Percentiles rank a stretch among this genome's conserved stretches.
Evolutionary conservation across 2,797 vertebrate species (phyloP).

Genomic region (Triplophysa yarkandensis): DNA sequence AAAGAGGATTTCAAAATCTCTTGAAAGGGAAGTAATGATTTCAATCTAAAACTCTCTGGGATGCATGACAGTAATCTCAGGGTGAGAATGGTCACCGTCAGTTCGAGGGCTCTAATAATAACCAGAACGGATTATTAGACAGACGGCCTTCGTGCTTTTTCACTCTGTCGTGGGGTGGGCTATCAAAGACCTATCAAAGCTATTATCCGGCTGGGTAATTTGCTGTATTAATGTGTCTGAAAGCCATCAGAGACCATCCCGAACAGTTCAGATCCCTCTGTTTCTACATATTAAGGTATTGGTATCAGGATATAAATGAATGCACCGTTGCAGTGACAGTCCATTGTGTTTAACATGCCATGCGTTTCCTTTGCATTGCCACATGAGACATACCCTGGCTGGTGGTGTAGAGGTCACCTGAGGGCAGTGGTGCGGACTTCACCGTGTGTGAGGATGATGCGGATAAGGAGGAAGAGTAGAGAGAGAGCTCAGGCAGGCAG

Average conservation of each 20-base stretch:
- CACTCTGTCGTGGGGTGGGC: conserved; percentile 19
- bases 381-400: conserved; percentile 85
- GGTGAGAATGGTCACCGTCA: conserved; percentile 30
- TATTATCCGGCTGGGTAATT: conserved; percentile 27
- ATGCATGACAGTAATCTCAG: conserved; percentile 42
- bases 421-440: conserved; percentile 76
- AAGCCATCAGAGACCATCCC: not conserved
- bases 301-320: not conserved
- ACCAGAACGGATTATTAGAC: conserved; percentile 9
- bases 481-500: conserved; percentile 86
- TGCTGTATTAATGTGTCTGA: conserved; percentile 5
- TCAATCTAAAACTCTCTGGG: conserved; percentile 40
- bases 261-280: no score
- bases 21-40: conserved; percentile 30
- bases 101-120: conserved; percentile 26
- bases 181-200: conserved; percentile 13
- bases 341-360: not conserved
- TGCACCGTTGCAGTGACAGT: conserved; percentile 2
- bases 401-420: conserved; percentile 88
- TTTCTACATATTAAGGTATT: not conserved
- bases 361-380: conserved; percentile 5
- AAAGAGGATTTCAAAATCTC: conserved; percentile 40
- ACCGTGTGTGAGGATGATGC: conserved; percentile 85
- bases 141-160: conserved; percentile 1
- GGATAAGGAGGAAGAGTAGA: conserved; percentile 78